These are phyloP conservation scores for Nemapogon koenigi DNA, from an alignment of 2,888 invertebrate species.

Conservation along the genomic window DNA sequence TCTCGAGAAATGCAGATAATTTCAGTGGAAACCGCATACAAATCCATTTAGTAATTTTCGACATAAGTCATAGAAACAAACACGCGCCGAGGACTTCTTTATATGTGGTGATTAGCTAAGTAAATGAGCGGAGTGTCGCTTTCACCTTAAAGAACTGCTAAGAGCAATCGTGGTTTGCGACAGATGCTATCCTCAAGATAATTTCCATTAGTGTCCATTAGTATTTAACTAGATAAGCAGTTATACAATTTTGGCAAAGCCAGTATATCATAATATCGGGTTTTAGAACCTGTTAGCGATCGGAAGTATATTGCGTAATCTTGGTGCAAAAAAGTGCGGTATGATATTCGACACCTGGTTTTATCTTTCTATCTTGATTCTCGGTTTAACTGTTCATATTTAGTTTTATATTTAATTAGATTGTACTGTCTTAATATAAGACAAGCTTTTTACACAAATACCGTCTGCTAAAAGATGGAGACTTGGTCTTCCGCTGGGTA, in stretches of 20 bases:
- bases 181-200: constrained; percentile 47
- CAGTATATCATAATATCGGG: constrained; percentile 47
- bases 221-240: constrained; percentile 55
- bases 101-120: constrained; percentile 25
- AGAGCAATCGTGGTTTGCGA: constrained; percentile 33
- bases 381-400: no score
- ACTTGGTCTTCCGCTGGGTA: neutral
- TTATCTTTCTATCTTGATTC: neutral
- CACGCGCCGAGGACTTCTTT: no score
- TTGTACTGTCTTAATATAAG: neutral
- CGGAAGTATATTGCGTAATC: constrained; percentile 19
- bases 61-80: no score
- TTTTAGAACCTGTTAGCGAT: constrained; percentile 28
- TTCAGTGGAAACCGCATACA: no score
- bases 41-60: no score
- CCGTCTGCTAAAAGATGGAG: constrained; percentile 1
- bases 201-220: constrained; percentile 61
- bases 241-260: constrained; percentile 33
- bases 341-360: constrained; percentile 9
- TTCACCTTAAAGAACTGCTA: constrained; percentile 38
- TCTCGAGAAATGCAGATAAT: no score
- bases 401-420: neutral
- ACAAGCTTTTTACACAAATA: no score
- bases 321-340: constrained; percentile 17
- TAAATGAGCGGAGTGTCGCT: constrained; percentile 37